phyloP scores from a whole-genome alignment of 2,113 vertebrate genomes.

The Rattus rattus region DNA sequence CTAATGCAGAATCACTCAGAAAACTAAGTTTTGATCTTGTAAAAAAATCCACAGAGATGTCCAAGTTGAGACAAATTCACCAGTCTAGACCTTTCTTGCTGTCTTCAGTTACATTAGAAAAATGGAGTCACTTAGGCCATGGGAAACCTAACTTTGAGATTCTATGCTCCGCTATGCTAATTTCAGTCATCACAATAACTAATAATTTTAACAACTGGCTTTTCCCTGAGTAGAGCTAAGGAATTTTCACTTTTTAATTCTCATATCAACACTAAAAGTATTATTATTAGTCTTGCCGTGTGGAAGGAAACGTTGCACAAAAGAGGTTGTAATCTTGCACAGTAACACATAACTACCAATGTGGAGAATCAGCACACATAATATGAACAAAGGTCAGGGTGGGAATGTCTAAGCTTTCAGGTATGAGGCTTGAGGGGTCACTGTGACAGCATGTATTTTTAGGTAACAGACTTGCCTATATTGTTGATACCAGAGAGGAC shows the following conservation, averaged over 20 bases:
- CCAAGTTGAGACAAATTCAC: background rate
- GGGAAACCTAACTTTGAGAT: background rate
- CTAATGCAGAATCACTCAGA: background rate
- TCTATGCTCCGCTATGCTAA: background rate
- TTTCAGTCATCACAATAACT: conserved; percentile 34
- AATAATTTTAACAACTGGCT: background rate
- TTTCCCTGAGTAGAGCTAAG: background rate
- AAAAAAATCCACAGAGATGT: conserved; percentile 11
- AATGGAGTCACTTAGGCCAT: background rate
- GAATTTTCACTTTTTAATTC: conserved; percentile 23
- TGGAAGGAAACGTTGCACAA: background rate
- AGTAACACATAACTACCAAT: background rate
- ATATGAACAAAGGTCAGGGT: background rate
- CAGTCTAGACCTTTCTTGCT: background rate
- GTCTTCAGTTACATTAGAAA: conserved; percentile 1
- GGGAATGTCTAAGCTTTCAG: too few species aligned
- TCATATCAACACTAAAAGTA: background rate
- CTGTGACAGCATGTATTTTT: background rate
- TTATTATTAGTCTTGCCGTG: background rate
- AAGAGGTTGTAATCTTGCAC: conserved; percentile 4
- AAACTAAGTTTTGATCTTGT: conserved; percentile 9
- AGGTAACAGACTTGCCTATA: background rate
- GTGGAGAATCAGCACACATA: background rate
- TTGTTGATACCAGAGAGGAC: background rate
- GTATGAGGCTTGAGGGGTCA: background rate